Conservation (phyloP, 1,140 invertebrate genomes). For the Xylocopa sonorina region DNA sequence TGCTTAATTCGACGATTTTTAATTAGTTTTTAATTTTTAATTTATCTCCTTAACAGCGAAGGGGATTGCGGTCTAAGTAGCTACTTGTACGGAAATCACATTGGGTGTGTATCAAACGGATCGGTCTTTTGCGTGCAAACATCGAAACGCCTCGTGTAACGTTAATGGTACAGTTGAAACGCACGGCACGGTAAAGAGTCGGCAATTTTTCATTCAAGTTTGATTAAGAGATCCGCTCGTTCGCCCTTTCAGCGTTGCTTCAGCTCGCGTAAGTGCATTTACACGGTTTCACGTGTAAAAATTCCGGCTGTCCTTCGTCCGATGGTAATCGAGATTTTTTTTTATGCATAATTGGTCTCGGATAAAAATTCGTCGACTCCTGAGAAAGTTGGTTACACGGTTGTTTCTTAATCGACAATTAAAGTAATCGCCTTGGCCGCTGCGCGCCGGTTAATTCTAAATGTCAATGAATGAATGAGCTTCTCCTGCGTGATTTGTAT, state of each 20-base stretch:
- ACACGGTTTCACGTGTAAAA: background rate
- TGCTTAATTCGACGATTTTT: background rate
- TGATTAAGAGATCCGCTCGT: slow-evolving; percentile 38
- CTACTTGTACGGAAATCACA: slow-evolving; percentile 16
- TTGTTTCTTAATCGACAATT: background rate
- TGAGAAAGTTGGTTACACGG: too few species aligned
- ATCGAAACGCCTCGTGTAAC: background rate
- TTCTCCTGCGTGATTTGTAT: background rate
- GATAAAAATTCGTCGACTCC: too few species aligned
- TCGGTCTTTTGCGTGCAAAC: slow-evolving; percentile 32
- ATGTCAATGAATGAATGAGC: background rate
- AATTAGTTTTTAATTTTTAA: too few species aligned
- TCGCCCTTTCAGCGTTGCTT: slow-evolving; percentile 7
- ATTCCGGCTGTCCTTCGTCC: too few species aligned
- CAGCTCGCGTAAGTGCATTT: background rate
- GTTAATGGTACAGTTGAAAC: slow-evolving; percentile 34
- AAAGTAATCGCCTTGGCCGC: background rate
- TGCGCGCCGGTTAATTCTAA: background rate
- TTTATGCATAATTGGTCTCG: too few species aligned
- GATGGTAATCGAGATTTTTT: too few species aligned
- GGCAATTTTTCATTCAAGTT: slow-evolving; percentile 27
- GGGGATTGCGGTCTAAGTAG: background rate
- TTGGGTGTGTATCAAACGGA: slow-evolving; percentile 21
- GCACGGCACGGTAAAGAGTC: background rate
- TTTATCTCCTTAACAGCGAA: too few species aligned